Conservation (phyloP, 2,113 vertebrate species). For the Pleuronectes platessa region DNA sequence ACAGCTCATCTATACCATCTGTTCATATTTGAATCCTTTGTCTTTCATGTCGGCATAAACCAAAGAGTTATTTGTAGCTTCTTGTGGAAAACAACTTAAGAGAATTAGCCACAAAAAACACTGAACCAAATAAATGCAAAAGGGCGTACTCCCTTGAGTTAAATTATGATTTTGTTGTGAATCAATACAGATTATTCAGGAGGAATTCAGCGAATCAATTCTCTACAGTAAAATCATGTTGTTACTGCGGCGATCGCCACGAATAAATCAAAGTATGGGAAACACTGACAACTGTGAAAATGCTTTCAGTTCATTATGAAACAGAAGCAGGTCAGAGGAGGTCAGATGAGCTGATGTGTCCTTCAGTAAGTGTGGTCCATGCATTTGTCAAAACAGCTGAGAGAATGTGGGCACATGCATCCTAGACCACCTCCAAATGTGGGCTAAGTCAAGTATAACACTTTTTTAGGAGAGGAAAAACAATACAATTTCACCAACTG, state of each 20-base stretch:
- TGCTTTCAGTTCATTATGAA: too few relatives aligned
- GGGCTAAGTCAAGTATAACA: too few relatives aligned
- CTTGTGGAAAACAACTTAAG: background rate
- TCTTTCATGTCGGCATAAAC: conserved; percentile 23
- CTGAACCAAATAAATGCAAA: background rate
- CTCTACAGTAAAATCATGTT: background rate
- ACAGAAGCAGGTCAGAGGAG: background rate
- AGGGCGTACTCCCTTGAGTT: background rate
- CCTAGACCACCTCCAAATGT: too few relatives aligned
- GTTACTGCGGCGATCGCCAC: too few relatives aligned
- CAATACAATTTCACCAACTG: too few relatives aligned
- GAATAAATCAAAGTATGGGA: too few relatives aligned
- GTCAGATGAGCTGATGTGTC: background rate
- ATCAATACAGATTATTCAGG: background rate
- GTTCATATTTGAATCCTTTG: conserved; percentile 34
- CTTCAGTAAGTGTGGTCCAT: too few relatives aligned
- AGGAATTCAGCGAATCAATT: background rate
- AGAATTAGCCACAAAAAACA: background rate
- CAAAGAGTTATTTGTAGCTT: conserved; percentile 9
- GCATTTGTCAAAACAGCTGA: too few relatives aligned
- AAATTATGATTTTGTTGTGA: background rate
- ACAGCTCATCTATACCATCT: conserved; percentile 48
- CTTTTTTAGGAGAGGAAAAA: too few relatives aligned
- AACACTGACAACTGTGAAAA: too few relatives aligned
- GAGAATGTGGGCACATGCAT: too few relatives aligned